Evolutionary conservation across 2,797 vertebrate species (phyloP).

Genomic region (Bufotes viridis): DNA sequence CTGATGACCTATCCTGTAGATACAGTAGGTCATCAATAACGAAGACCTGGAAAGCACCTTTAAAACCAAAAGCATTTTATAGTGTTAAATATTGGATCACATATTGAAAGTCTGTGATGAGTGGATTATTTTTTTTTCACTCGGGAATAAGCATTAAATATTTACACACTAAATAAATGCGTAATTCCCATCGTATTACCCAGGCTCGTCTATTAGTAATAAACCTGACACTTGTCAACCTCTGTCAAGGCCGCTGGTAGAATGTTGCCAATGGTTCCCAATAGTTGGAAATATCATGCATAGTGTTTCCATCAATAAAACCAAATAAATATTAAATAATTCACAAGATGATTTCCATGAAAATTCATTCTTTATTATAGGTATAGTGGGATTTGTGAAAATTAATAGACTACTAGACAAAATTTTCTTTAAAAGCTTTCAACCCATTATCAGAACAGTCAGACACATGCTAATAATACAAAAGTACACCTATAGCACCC

Average conservation of each 20-base stretch:
- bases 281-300: not conserved
- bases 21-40: no score
- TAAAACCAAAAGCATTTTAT: not conserved
- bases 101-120: not conserved
- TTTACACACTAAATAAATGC: constrained; percentile 19
- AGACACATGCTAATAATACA: not conserved
- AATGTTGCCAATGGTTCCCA: not conserved
- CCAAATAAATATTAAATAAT: constrained; percentile 9
- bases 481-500: not conserved
- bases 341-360: not conserved
- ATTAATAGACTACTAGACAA: not conserved
- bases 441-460: no score
- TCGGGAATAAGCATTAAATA: not conserved
- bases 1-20: no score
- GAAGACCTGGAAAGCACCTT: no score
- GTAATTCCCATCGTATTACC: not conserved
- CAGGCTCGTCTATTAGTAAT: not conserved
- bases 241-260: not conserved
- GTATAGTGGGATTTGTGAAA: not conserved
- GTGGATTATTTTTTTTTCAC: not conserved
- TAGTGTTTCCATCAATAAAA: not conserved
- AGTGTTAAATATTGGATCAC: not conserved
- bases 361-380: not conserved
- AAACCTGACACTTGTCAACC: constrained; percentile 24
- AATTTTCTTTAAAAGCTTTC: no score